phyloP scores from a whole-genome alignment of 1,140 invertebrate genomes.

The Battus philenor region DNA sequence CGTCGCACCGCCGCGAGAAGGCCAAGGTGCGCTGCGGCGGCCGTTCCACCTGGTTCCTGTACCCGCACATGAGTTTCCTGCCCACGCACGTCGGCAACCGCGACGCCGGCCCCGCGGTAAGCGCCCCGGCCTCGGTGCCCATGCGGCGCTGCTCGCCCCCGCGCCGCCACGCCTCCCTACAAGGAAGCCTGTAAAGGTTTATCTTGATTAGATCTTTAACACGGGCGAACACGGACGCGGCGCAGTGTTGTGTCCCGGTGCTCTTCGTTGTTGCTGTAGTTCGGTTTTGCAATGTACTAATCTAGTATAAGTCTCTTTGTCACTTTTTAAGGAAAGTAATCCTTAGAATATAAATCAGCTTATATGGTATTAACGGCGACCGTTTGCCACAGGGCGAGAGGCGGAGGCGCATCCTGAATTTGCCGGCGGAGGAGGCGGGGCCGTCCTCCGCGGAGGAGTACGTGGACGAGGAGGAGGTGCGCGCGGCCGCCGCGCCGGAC shows the following conservation, averaged over 20 bases:
- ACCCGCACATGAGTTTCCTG: slow-evolving; percentile 46
- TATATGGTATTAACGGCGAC: not conserved
- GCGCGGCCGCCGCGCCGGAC: slow-evolving; percentile 17
- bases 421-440: slow-evolving; percentile 19
- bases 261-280: too few species aligned
- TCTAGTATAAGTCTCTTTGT: too few species aligned
- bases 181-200: too few species aligned
- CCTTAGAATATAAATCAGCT: too few species aligned
- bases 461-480: slow-evolving; percentile 17
- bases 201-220: too few species aligned
- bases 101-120: slow-evolving; percentile 14
- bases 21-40: slow-evolving; percentile 40
- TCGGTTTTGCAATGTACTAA: too few species aligned
- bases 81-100: slow-evolving; percentile 38
- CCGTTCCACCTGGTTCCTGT: slow-evolving; percentile 54
- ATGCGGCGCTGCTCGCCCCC: too few species aligned
- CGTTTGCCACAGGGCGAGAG: slow-evolving; percentile 3
- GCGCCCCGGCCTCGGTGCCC: too few species aligned
- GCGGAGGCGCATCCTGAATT: slow-evolving; percentile 2
- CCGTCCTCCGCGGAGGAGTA: slow-evolving; percentile 20
- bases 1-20: slow-evolving; percentile 60
- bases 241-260: too few species aligned
- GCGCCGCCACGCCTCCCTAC: too few species aligned
- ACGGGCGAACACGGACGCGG: too few species aligned
- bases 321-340: too few species aligned